These are phyloP conservation scores for Troglohyphantes excavatus DNA, from an alignment of 2,888 invertebrate species.

Conservation along the genomic window DNA sequence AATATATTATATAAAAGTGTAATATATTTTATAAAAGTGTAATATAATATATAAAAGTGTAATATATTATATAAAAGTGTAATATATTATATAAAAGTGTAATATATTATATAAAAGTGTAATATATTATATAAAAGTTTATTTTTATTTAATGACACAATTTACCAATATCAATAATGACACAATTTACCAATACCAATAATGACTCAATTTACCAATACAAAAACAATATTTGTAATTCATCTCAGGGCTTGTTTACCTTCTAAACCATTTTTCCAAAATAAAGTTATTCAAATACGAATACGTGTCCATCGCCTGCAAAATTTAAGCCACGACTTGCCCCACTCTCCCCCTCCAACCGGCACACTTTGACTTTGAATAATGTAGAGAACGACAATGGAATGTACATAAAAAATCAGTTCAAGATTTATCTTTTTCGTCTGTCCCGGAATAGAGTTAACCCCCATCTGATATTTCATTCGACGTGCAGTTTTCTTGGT, in stretches of 20 bases:
- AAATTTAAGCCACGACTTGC: background rate
- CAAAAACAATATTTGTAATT: background rate
- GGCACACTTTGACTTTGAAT: constrained; percentile 32
- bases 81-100: too few species aligned
- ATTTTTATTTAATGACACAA: too few species aligned
- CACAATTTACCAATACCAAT: too few species aligned
- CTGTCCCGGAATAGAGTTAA: constrained; percentile 36
- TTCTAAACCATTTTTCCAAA: background rate
- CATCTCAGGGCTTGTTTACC: background rate
- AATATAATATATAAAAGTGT: too few species aligned
- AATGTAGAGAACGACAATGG: constrained; percentile 42
- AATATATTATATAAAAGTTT: too few species aligned
- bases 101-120: too few species aligned
- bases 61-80: too few species aligned
- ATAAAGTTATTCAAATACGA: background rate
- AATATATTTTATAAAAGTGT: too few species aligned
- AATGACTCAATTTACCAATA: too few species aligned
- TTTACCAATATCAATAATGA: too few species aligned
- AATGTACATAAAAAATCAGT: constrained; percentile 58
- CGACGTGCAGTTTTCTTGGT: constrained; percentile 9
- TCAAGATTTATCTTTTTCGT: constrained; percentile 11
- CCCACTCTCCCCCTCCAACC: background rate
- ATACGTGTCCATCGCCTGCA: background rate
- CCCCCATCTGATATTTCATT: constrained; percentile 61
- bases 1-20: too few species aligned